Conservation (phyloP, 1,140 invertebrate species). For the Calliopsis andreniformis region DNA sequence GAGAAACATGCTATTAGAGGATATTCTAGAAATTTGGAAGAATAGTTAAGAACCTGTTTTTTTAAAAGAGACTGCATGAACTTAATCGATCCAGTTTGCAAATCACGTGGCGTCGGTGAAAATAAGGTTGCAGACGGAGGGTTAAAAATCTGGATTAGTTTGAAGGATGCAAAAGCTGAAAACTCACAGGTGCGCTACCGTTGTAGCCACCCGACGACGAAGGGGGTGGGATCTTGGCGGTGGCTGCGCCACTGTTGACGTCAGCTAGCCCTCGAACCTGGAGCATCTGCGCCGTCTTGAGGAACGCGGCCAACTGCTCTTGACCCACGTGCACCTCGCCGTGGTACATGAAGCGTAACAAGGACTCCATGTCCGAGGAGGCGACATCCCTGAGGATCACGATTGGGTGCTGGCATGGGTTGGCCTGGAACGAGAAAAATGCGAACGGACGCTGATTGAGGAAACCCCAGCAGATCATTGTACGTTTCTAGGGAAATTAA, state of each 20-base stretch:
- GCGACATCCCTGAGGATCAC: constrained; percentile 94
- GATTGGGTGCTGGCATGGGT: constrained; percentile 96
- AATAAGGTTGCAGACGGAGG: too few relatives aligned
- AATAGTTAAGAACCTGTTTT: too few relatives aligned
- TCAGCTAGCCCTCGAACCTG: constrained; percentile 95
- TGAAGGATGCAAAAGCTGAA: constrained; percentile 1
- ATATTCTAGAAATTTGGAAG: too few relatives aligned
- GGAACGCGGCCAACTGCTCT: constrained; percentile 92
- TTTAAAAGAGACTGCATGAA: too few relatives aligned
- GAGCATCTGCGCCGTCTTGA: constrained; percentile 94
- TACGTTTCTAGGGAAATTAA: constrained; percentile 1
- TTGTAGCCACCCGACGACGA: constrained; percentile 78
- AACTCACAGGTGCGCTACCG: constrained; percentile 76
- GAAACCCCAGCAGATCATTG: constrained; percentile 6
- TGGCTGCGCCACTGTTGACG: constrained; percentile 84
- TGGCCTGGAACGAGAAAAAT: constrained; percentile 83
- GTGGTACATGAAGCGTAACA: constrained; percentile 97
- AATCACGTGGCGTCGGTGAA: too few relatives aligned
- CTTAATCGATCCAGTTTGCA: too few relatives aligned
- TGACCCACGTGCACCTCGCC: constrained; percentile 96
- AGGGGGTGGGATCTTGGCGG: constrained; percentile 77
- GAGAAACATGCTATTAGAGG: too few relatives aligned
- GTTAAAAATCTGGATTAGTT: too few relatives aligned
- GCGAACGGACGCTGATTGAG: constrained; percentile 4
- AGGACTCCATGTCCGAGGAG: constrained; percentile 93